Conservation (phyloP, 2,113 vertebrate genomes). For the Hydropotes inermis region DNA sequence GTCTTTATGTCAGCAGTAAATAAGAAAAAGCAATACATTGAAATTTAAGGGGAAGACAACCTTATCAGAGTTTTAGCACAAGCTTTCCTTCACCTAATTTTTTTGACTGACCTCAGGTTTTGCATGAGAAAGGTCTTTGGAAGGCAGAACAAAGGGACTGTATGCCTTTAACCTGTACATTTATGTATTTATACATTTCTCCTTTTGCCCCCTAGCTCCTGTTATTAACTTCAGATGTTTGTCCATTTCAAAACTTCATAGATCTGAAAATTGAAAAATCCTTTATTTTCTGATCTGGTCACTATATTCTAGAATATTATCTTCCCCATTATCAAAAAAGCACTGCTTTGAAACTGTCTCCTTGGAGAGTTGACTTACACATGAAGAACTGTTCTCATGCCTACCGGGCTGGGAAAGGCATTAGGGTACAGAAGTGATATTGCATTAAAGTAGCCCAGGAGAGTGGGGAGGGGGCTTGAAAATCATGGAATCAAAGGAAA, state of each 20-base stretch:
- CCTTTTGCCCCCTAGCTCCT: fast-evolving
- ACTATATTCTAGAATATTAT: too few relatives aligned
- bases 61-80: background rate
- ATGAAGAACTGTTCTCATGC: background rate
- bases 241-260: background rate
- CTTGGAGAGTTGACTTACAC: background rate
- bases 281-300: background rate
- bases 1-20: background rate
- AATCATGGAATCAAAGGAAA: background rate
- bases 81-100: background rate
- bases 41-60: background rate
- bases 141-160: background rate
- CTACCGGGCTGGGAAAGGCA: background rate
- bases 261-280: background rate
- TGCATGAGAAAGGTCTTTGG: background rate
- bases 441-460: background rate
- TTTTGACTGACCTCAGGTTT: background rate
- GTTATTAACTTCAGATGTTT: background rate
- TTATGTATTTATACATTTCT: too few relatives aligned
- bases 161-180: background rate
- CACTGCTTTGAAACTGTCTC: background rate
- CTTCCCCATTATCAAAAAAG: background rate
- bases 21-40: background rate
- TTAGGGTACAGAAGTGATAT: background rate
- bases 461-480: background rate